Conservation (phyloP, 2,113 vertebrate species). For the Cheirogaleus medius region DNA sequence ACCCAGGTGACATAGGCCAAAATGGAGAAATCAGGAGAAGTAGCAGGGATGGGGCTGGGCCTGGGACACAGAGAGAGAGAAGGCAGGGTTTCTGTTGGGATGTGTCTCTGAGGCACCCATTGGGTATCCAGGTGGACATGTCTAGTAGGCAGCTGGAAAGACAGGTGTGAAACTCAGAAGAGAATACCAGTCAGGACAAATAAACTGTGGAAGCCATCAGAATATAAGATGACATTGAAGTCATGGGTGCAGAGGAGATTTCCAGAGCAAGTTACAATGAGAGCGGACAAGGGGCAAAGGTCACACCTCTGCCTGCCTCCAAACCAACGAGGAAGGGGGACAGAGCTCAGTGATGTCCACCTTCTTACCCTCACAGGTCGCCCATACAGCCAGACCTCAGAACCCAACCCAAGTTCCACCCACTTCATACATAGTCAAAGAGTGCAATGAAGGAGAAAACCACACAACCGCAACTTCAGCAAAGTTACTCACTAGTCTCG, state of each 20-base stretch:
- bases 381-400: not conserved
- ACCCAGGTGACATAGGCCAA: not conserved
- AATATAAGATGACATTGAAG: not conserved
- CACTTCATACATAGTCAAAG: not conserved
- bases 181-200: not conserved
- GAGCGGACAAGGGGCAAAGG: not conserved
- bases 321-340: not conserved
- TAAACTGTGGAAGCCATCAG: not conserved
- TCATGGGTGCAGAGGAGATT: not conserved
- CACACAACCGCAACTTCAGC: conserved; percentile 47
- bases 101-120: not conserved
- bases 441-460: conserved; percentile 61
- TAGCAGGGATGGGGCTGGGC: not conserved
- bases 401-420: not conserved
- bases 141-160: not conserved
- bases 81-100: not conserved
- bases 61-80: not conserved
- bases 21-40: not conserved
- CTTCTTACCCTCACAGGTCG: not conserved
- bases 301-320: not conserved
- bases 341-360: not conserved
- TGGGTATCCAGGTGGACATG: not conserved
- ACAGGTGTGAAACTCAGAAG: not conserved
- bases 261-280: not conserved
- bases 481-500: not conserved